Conservation (phyloP, 1,140 invertebrate genomes). For the Hycleus phaleratus region DNA sequence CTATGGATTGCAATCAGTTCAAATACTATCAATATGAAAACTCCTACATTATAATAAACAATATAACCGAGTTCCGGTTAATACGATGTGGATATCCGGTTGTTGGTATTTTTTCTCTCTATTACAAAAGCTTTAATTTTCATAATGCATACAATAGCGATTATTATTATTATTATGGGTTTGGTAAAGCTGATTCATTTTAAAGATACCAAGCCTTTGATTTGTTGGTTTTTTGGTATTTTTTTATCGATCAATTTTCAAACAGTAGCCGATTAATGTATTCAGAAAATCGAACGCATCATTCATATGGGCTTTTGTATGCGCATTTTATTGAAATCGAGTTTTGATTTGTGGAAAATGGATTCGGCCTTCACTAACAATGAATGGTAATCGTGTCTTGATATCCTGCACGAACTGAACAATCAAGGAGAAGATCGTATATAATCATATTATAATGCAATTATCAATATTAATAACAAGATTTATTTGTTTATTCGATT, state of each 20-base stretch:
- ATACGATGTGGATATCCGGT: constrained; percentile 25
- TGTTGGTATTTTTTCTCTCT: not conserved
- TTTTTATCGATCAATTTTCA: too few species aligned
- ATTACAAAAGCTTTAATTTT: constrained; percentile 22
- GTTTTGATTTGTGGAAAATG: constrained; percentile 18
- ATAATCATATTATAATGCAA: too few species aligned
- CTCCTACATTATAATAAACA: not conserved
- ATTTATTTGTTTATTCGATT: too few species aligned
- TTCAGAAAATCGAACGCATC: constrained; percentile 12
- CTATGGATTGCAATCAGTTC: constrained; percentile 9
- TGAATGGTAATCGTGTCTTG: constrained; percentile 5
- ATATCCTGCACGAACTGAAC: too few species aligned
- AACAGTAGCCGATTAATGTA: constrained; percentile 1
- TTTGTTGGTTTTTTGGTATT: too few species aligned
- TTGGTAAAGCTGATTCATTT: too few species aligned
- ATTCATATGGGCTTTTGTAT: constrained; percentile 11
- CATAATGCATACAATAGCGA: constrained; percentile 10
- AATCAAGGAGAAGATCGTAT: too few species aligned
- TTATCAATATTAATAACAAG: too few species aligned
- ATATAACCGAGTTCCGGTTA: constrained; percentile 21
- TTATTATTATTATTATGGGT: too few species aligned
- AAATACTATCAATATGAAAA: constrained; percentile 16
- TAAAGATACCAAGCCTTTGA: too few species aligned
- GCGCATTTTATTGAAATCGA: constrained; percentile 13
- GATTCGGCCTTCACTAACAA: constrained; percentile 12